phyloP scores from a whole-genome alignment of 2,888 invertebrate genomes.

The Zygogramma bicolorata region DNA sequence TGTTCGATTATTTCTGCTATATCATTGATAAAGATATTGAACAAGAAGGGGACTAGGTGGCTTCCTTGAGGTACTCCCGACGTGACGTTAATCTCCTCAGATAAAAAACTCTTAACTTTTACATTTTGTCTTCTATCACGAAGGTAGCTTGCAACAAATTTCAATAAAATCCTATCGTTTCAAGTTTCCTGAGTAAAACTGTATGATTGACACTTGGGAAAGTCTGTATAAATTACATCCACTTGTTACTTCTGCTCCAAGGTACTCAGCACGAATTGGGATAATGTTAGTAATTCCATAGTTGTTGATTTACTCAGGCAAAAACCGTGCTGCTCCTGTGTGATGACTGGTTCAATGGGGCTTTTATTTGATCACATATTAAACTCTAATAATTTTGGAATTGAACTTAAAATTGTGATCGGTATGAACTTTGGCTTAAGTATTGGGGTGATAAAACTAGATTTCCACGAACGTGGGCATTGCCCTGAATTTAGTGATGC shows the following conservation, averaged over 20 bases:
- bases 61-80: neutral
- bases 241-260: constrained; percentile 5
- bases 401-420: neutral
- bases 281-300: neutral
- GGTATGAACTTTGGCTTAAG: neutral
- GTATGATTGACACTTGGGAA: neutral
- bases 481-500: neutral
- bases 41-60: constrained; percentile 3
- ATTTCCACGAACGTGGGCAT: too few species aligned
- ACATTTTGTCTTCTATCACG: neutral
- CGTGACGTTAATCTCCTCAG: constrained; percentile 8
- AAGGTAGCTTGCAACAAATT: neutral
- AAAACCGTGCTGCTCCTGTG: constrained; percentile 8
- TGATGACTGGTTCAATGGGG: neutral
- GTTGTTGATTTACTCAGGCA: neutral
- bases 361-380: constrained; percentile 1
- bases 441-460: too few species aligned
- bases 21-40: neutral
- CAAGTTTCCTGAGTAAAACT: neutral
- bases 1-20: neutral
- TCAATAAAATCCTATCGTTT: neutral
- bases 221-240: neutral
- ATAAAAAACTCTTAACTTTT: neutral
- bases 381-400: constrained; percentile 8
- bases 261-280: constrained; percentile 2